Evolutionary conservation across 2,888 invertebrate species (phyloP).

Genomic region (Pediacus dermestoides): DNA sequence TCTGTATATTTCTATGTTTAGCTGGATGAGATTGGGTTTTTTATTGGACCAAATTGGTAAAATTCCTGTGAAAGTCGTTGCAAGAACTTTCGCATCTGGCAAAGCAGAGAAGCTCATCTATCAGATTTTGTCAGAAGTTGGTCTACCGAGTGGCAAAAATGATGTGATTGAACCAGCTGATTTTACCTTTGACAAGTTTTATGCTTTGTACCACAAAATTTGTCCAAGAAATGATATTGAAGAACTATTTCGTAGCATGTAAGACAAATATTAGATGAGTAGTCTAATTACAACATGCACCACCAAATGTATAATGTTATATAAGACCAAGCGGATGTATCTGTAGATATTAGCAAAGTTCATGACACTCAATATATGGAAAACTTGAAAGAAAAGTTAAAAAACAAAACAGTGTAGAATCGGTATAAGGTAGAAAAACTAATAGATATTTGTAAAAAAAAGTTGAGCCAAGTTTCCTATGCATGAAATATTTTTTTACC

Average conservation of each 20-base stretch:
- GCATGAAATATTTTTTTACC: too few relatives aligned
- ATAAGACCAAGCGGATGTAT: too few relatives aligned
- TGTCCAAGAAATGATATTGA: conserved; percentile 99
- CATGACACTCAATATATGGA: too few relatives aligned
- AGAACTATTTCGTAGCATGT: conserved; percentile 94
- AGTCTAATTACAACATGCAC: too few relatives aligned
- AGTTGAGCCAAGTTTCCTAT: too few relatives aligned
- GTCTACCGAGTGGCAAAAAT: conserved; percentile 91
- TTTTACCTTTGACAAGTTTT: conserved; percentile 98
- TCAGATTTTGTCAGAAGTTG: conserved; percentile 91
- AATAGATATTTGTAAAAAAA: too few relatives aligned
- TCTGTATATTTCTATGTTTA: conserved; percentile 57
- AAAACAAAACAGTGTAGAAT: too few relatives aligned
- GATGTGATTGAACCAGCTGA: conserved; percentile 91
- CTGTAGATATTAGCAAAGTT: too few relatives aligned
- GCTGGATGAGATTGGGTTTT: conserved; percentile 98
- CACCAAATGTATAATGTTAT: too few relatives aligned
- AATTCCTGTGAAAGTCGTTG: conserved; percentile 95
- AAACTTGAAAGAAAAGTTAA: too few relatives aligned
- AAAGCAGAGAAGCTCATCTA: conserved; percentile 98
- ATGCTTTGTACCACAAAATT: conserved; percentile 96
- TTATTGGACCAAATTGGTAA: conserved; percentile 90
- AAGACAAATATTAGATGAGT: conserved; percentile 55
- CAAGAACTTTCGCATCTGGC: conserved; percentile 98
- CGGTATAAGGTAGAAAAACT: too few relatives aligned